phyloP scores from a whole-genome alignment of 2,797 vertebrate genomes.

The Phrynocephalus vlangalii region DNA sequence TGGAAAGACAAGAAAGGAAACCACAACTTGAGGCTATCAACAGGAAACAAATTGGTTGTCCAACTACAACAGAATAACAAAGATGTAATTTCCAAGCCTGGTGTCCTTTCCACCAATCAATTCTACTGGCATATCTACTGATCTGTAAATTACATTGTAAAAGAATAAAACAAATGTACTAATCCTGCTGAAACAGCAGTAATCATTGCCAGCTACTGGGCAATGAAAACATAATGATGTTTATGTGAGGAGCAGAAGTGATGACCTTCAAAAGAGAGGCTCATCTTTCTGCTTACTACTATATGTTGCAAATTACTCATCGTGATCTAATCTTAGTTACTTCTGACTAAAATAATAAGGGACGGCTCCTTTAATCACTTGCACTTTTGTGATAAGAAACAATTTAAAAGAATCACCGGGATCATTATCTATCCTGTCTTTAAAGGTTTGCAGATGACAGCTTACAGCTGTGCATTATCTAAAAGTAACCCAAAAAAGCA shows the following conservation, averaged over 20 bases:
- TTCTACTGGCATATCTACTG: not conserved
- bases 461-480: not conserved
- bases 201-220: not conserved
- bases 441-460: not conserved
- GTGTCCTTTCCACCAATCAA: not conserved
- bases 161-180: not conserved
- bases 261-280: not conserved
- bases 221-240: not conserved
- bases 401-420: not conserved
- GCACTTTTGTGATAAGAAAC: not conserved
- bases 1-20: constrained; percentile 10
- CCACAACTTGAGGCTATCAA: constrained; percentile 3
- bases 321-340: too few relatives aligned
- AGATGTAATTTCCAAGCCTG: not conserved
- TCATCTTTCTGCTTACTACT: not conserved
- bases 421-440: not conserved
- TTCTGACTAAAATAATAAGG: not conserved
- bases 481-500: not conserved
- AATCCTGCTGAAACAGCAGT: not conserved
- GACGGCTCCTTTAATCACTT: not conserved
- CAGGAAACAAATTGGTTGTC: constrained; percentile 27
- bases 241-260: not conserved
- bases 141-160: constrained; percentile 7
- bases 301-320: not conserved
- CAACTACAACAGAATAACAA: not conserved